Evolutionary conservation across 2,888 invertebrate species (phyloP), one percentile per base, ranked within the genome.

Genomic region (Pardosa pseudoannulata): DNA sequence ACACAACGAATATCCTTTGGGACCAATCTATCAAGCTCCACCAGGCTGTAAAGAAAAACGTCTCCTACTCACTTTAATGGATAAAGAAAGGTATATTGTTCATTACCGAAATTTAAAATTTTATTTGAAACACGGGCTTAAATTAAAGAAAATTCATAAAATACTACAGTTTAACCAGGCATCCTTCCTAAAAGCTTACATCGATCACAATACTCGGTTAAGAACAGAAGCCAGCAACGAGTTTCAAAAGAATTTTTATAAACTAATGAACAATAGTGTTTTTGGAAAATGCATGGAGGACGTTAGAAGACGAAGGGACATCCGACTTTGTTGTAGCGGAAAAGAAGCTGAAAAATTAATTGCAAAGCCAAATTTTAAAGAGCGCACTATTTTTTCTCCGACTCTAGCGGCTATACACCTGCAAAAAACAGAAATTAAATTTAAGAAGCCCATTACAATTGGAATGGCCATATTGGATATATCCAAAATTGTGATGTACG

Each of bases 401-500:
- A n/a, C n/a, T n/a, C n/a, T n/a, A n/a, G n/a, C n/a, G n/a, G n/a
- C n/a, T n/a, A n/a, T n/a, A n/a, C n/a, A n/a, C n/a, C n/a, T n/a
- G n/a, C n/a, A n/a, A n/a, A n/a, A 46, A 46, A 46, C 16, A 16
- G 41, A 46, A 13, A 16, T 46, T 11, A 5, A 2, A 2, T 46
- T 46, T n/a, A n/a, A n/a, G n/a, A n/a, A n/a, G n/a, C n/a, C n/a
- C n/a, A n/a, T n/a, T n/a, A n/a, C n/a, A n/a, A n/a, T n/a, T n/a
- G n/a, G n/a, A n/a, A n/a, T n/a, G n/a, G n/a, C n/a, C n/a, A n/a
- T n/a, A n/a, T n/a, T 90, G 13, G 90, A 91, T 65, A 62, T 90
- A 5, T 89, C 88, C 6, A 91, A 91, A 79, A 39, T 72, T n/a
- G n/a, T n/a, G n/a, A n/a, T n/a, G n/a, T n/a, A n/a, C 56, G 64